Evolutionary conservation across 2,113 vertebrate genomes (phyloP).

Genomic region (Cyprinodon brontotheroides): DNA sequence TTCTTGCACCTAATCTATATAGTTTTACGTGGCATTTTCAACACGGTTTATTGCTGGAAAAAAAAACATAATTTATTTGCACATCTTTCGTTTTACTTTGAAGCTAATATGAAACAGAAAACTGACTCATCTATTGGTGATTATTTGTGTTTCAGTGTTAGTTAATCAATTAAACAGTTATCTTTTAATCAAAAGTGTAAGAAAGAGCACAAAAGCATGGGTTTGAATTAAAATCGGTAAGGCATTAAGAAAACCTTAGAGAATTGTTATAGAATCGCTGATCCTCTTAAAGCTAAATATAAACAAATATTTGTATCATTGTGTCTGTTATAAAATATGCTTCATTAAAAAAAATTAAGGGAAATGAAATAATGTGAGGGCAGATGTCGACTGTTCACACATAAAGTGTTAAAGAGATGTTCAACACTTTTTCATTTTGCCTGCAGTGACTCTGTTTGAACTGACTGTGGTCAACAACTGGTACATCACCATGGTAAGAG

Average conservation of each 20-base stretch:
- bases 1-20: neutral
- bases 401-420: neutral
- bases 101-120: neutral
- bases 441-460: constrained; percentile 94
- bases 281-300: neutral
- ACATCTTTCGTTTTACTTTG: neutral
- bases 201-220: neutral
- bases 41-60: neutral
- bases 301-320: neutral
- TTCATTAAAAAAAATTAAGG: no score
- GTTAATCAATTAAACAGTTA: neutral
- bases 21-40: neutral
- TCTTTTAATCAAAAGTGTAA: neutral
- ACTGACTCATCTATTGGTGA: neutral
- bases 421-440: neutral
- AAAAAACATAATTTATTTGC: neutral
- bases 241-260: neutral
- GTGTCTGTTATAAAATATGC: neutral
- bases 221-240: neutral
- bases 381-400: neutral
- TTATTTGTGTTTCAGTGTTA: neutral
- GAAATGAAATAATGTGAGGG: neutral
- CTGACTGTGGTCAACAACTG: constrained; percentile 98
- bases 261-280: neutral
- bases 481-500: constrained; percentile 98